These are phyloP conservation scores for Athalia circularis DNA, from an alignment of 2,888 invertebrate species.

Conservation along the genomic window DNA sequence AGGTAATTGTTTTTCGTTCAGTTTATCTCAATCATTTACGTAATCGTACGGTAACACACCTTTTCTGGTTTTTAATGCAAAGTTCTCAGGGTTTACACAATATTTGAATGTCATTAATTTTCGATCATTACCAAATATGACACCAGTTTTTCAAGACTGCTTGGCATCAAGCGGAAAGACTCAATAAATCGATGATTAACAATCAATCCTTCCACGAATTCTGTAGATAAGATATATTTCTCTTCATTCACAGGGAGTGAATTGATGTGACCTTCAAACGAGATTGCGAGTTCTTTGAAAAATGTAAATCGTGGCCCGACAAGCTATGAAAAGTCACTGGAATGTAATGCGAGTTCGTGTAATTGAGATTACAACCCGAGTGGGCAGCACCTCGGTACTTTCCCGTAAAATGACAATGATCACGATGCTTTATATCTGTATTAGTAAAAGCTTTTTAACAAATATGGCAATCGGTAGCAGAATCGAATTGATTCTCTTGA, in stretches of 20 bases:
- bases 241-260: slow-evolving; percentile 55
- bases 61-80: neutral
- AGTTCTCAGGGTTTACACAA: too few relatives aligned
- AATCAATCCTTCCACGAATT: slow-evolving; percentile 47
- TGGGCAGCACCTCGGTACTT: slow-evolving; percentile 56
- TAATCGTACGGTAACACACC: slow-evolving; percentile 18
- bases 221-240: slow-evolving; percentile 63
- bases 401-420: slow-evolving; percentile 54
- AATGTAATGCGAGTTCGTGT: slow-evolving; percentile 49
- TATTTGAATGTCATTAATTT: too few relatives aligned
- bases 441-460: slow-evolving; percentile 50
- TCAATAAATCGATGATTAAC: slow-evolving; percentile 55
- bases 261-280: slow-evolving; percentile 51
- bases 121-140: slow-evolving; percentile 30
- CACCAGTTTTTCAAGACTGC: slow-evolving; percentile 59
- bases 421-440: slow-evolving; percentile 45
- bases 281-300: slow-evolving; percentile 52
- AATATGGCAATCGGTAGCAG: slow-evolving; percentile 50
- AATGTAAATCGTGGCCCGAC: slow-evolving; percentile 59
- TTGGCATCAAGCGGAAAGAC: slow-evolving; percentile 62
- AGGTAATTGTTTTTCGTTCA: slow-evolving; percentile 2
- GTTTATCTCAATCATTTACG: neutral
- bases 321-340: slow-evolving; percentile 61
- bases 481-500: slow-evolving; percentile 39
- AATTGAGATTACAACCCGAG: slow-evolving; percentile 56